Percentiles rank a stretch among this genome's conserved stretches.
These are phyloP conservation scores for Gandaritis pyraliata DNA, from an alignment of 2,888 invertebrate species.

Conservation along the genomic window DNA sequence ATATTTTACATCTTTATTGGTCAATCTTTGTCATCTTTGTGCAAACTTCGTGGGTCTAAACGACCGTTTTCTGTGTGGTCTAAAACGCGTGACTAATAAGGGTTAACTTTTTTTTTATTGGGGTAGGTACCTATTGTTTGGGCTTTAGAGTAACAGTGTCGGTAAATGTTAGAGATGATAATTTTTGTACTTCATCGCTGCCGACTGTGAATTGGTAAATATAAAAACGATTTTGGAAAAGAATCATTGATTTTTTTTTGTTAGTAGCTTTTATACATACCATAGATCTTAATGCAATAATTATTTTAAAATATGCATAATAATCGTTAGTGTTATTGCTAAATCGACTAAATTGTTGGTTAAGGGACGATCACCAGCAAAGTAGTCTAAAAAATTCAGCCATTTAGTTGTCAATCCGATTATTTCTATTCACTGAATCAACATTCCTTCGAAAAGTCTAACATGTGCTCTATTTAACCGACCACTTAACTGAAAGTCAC, in stretches of 20 bases:
- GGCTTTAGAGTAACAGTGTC: not conserved
- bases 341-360: no score
- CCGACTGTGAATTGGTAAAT: no score
- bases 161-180: no score
- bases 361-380: no score
- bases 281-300: no score
- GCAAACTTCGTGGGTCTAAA: constrained; percentile 49
- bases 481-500: constrained; percentile 54
- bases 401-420: constrained; percentile 18
- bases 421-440: constrained; percentile 29
- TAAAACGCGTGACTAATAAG: constrained; percentile 40
- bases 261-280: no score
- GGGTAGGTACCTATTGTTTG: constrained; percentile 32
- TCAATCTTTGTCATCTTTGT: constrained; percentile 49
- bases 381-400: constrained; percentile 8
- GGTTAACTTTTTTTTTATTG: constrained; percentile 36
- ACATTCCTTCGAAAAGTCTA: constrained; percentile 38
- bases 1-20: constrained; percentile 72
- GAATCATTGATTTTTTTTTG: no score
- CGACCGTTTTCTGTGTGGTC: constrained; percentile 49
- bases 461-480: constrained; percentile 60
- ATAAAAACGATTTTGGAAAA: no score
- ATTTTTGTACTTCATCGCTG: no score
- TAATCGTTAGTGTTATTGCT: no score
- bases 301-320: no score